Conservation (phyloP, 2,113 vertebrate genomes). For the Brachypodius melanocephalos region DNA sequence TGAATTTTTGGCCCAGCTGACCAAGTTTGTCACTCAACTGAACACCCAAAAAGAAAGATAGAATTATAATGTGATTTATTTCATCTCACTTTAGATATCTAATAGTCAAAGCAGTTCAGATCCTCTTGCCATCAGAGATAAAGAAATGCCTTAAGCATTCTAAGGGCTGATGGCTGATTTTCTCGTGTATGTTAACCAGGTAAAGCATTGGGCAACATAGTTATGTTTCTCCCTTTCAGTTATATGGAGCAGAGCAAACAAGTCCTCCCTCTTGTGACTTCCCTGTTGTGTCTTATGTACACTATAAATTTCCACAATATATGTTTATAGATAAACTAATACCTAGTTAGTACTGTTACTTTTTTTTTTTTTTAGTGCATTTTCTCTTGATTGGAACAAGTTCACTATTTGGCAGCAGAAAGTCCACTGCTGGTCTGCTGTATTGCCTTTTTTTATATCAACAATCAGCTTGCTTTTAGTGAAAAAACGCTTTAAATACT, state of each 20-base stretch:
- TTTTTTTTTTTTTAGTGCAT: background rate
- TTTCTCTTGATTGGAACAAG: background rate
- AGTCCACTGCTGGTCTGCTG: background rate
- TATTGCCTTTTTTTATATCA: background rate
- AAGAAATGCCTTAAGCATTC: background rate
- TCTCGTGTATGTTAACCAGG: background rate
- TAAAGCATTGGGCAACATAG: background rate
- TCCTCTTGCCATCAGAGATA: background rate
- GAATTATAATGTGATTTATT: background rate
- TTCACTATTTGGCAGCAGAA: background rate
- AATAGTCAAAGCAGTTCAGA: background rate
- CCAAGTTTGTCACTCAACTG: background rate
- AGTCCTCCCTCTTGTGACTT: background rate
- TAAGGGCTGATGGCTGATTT: background rate
- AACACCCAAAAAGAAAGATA: background rate
- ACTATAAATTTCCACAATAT: background rate
- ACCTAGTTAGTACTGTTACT: background rate
- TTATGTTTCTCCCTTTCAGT: background rate
- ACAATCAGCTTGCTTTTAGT: background rate
- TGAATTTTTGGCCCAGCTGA: background rate
- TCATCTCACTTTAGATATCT: background rate
- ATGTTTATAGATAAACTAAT: background rate
- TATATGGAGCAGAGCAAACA: background rate
- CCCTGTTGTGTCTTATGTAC: background rate
- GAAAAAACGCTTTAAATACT: background rate